A percentile compares a stretch with the other conserved stretches of the same genome.
Conservation (phyloP, 2,113 vertebrate genomes). For the Monopterus albus region DNA sequence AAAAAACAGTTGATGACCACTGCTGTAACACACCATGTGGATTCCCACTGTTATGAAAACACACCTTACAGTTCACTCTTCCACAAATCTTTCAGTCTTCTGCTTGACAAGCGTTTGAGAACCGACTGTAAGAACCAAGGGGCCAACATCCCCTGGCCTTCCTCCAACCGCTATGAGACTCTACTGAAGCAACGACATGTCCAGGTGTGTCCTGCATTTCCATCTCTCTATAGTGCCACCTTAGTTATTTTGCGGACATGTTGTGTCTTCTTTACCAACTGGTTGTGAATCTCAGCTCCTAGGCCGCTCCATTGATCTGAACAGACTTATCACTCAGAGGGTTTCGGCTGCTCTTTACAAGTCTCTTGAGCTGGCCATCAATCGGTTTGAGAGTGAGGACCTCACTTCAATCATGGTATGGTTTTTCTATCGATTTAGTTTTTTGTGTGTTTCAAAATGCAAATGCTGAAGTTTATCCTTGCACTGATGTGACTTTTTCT, state of each 20-base stretch:
- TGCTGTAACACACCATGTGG: neutral
- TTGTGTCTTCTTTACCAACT: neutral
- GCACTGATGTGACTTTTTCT: neutral
- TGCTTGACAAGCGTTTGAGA: conserved; percentile 95
- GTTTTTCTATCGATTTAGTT: too few relatives aligned
- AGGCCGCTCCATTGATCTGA: conserved; percentile 97
- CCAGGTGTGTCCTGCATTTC: conserved; percentile 83
- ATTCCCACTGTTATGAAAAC: neutral
- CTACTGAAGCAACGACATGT: conserved; percentile 97
- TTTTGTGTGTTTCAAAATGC: neutral
- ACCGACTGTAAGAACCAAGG: conserved; percentile 98
- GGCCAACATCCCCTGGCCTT: conserved; percentile 96
- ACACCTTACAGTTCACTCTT: neutral
- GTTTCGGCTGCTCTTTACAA: conserved; percentile 97
- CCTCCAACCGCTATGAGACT: conserved; percentile 97
- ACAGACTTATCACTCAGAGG: conserved; percentile 97
- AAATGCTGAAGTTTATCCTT: neutral
- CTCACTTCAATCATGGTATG: conserved; percentile 96
- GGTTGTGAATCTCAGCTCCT: conserved; percentile 83
- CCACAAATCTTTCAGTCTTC: conserved; percentile 81
- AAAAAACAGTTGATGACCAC: too few relatives aligned
- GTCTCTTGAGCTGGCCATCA: conserved; percentile 96
- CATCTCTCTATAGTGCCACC: rapidly evolving
- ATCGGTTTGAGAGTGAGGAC: conserved; percentile 98
- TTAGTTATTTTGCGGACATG: neutral